Evolutionary conservation across 1,140 invertebrate genomes (phyloP), one percentile per base, ranked within the genome.

Genomic region (Ips typographus): DNA sequence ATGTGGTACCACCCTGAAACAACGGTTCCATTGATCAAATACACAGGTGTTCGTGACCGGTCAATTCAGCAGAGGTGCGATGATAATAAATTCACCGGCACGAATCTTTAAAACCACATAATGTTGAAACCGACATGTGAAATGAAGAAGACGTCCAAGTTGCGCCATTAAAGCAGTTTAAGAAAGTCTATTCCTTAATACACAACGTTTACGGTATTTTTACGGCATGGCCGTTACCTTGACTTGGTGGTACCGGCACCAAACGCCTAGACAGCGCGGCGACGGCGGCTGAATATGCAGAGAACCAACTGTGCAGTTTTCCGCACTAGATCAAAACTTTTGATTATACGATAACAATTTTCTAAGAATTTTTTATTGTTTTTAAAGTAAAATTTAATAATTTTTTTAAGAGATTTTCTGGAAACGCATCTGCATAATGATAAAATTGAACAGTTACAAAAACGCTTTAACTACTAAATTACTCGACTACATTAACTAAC

Each of bases 191-290:
- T 22, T 22, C 22, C 22, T 22, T 22, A 22, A 22, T 49, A 49
- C 22, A 8, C 44, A 22, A 22, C 44, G 44, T 49, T 49, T 3
- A 49, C 44, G 44, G 44, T 8, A 49, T 49, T 49, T 49, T 49
- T 8, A 8, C 44, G 44, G 22, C 22, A 22, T 22, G 22, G 22
- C 22, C 22, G 22, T 7, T 55, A 55, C 52, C 52, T 55, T 55
- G 52, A 55, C 52, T 55, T 37, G 52, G 52, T 38, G 52, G 52
- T 36, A 55, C 52, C 52, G 36, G 37, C 7, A 38, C 53, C 53
- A 37, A 59, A 59, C 57, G 57, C 8, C 57, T 59, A 59, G 57
- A 59, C 57, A 36, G 57, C 57, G 8, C 57, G 57, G 57, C 57
- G 57, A 22, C 44, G 22, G 22, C 22, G 22, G 22, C 22, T 22